A percentile compares a stretch with the other conserved stretches of the same genome.
These are phyloP conservation scores for Charaxes varanes DNA, from an alignment of 1,140 invertebrate genomes.

Conservation along the genomic window DNA sequence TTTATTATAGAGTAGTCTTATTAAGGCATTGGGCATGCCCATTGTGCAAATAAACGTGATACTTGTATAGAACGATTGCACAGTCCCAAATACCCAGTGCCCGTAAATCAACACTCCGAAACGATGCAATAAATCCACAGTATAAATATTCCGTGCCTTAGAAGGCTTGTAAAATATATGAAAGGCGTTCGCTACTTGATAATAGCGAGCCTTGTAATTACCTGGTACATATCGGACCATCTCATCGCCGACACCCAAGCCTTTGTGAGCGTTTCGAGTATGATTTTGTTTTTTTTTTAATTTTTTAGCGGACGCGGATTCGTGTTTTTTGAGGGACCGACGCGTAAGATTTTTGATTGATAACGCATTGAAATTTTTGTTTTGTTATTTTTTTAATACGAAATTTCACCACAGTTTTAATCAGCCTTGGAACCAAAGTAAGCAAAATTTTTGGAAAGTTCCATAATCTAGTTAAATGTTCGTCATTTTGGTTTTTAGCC, in stretches of 20 bases:
- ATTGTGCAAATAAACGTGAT: no score
- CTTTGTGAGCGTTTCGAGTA: constrained; percentile 25
- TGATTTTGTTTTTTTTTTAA: constrained; percentile 3
- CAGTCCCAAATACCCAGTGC: no score
- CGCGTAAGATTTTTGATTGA: constrained; percentile 2
- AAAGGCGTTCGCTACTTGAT: constrained; percentile 64
- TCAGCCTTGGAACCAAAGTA: no score
- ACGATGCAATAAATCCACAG: constrained; percentile 55
- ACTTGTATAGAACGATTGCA: no score
- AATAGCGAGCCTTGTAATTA: constrained; percentile 68
- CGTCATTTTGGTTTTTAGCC: no score
- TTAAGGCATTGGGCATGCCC: no score
- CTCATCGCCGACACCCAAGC: constrained; percentile 48
- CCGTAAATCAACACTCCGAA: constrained; percentile 43
- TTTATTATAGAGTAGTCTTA: no score
- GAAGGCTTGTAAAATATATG: constrained; percentile 64
- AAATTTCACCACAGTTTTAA: no score
- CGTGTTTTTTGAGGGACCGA: constrained; percentile 1
- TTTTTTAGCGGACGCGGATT: neutral
- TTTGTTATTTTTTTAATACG: no score
- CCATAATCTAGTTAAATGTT: no score
- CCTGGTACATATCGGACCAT: constrained; percentile 45
- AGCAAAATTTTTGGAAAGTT: no score
- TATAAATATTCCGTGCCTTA: constrained; percentile 58
- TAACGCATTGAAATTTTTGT: constrained; percentile 1